Base-by-base conservation (phyloP, 2,888 invertebrate species). In the Lepidochrysops patricia region DNA sequence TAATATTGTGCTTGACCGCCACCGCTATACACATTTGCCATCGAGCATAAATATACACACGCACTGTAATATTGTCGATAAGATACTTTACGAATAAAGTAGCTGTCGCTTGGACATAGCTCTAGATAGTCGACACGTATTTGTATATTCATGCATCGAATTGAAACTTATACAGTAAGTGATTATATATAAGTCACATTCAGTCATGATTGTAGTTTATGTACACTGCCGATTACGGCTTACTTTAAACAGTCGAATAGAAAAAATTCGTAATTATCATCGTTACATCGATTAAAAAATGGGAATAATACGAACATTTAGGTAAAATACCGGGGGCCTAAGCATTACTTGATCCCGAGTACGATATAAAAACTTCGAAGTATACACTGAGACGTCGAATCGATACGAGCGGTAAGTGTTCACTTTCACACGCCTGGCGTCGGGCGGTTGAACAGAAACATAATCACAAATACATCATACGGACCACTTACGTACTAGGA, bases 261-360 rank as follows among this genome's bases (percentile, higher is more conserved):
- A 73, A 73, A n/a, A 67, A 81, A 80, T 79, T 74, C 75, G 75
- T 78, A 72, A 78, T 78, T 73, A 77, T 76, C 68, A 74, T 63
- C 76, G 79, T 72, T 81, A 74, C 75, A 80, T 77, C 66, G 65
- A 70, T 70, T 60, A 61, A 54, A 61, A 61, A 65, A 61, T 9
- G 37, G 9, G 7, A 13, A 13, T 25, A 23, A 32, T 48, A 50
- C 27, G 6, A 37, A 27, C 4, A 13, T 35, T 34, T 7, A 32
- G 35, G 61, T 56, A 37, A 62, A 60, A 54, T 37, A 37, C 57
- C 52, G 60, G 79, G 83, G 80, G 82, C 83, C 84, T 85, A 86
- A 43, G 78, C 70, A 71, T 73, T 83, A 86, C 81, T 89, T 88
- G 88, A 80, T 88, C 88, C 88, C 88, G 83, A 86, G 84, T 86